Evolutionary conservation across 2,888 invertebrate genomes (phyloP).

Genomic region (Helleia helle): DNA sequence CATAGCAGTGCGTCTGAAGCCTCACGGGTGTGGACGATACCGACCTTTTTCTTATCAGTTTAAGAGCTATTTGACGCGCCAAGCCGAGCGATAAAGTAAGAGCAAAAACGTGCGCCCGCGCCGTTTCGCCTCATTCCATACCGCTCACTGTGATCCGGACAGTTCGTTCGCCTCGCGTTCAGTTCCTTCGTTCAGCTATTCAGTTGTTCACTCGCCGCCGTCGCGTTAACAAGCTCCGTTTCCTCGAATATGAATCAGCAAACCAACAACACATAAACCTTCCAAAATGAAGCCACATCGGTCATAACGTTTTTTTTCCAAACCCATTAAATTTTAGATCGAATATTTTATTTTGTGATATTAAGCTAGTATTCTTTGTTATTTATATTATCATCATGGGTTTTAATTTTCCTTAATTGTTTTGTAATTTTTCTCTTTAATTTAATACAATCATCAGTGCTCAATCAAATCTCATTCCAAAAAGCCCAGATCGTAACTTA

Average conservation of each 20-base stretch:
- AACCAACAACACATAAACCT: constrained; percentile 71
- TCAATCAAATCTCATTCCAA: constrained; percentile 73
- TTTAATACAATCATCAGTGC: constrained; percentile 47
- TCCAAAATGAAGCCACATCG: constrained; percentile 72
- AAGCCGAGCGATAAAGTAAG: constrained; percentile 57
- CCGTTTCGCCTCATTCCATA: constrained; percentile 58
- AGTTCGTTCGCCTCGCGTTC: constrained; percentile 47
- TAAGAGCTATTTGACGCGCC: constrained; percentile 46
- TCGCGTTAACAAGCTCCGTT: constrained; percentile 54
- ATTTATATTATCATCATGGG: constrained; percentile 60
- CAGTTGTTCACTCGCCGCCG: constrained; percentile 62
- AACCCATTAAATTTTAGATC: constrained; percentile 62
- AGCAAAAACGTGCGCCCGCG: constrained; percentile 71
- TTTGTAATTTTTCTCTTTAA: constrained; percentile 27
- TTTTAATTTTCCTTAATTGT: constrained; percentile 58
- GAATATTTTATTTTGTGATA: constrained; percentile 71
- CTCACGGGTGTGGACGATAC: constrained; percentile 40
- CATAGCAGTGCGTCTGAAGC: constrained; percentile 23
- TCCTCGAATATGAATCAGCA: constrained; percentile 64
- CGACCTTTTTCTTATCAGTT: constrained; percentile 60
- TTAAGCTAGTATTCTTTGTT: constrained; percentile 65
- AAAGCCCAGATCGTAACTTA: constrained; percentile 46
- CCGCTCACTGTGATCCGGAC: constrained; percentile 46
- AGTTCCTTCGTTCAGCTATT: constrained; percentile 21
- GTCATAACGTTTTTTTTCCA: constrained; percentile 68